Conservation (phyloP, 2,113 vertebrate species). For the Phalacrocorax carbo region DNA sequence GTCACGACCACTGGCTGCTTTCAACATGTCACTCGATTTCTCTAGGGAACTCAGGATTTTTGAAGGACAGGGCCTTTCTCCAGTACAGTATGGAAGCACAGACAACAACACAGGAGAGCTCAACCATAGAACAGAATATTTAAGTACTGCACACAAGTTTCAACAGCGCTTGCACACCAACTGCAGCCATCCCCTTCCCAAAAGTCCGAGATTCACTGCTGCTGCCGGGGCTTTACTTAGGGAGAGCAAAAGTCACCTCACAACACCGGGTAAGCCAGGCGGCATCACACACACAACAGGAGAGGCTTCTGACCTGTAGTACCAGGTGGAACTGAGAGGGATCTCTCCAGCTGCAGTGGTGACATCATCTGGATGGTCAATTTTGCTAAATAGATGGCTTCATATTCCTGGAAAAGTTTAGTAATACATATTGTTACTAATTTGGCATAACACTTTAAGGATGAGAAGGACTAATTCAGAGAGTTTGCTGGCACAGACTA, state of each 20-base stretch:
- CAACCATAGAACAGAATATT: not conserved
- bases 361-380: slow-evolving; percentile 99
- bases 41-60: fast-evolving
- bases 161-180: not conserved
- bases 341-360: slow-evolving; percentile 90
- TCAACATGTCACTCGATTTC: not conserved
- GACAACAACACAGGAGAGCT: not conserved
- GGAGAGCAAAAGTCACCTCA: not conserved
- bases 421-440: not conserved
- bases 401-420: slow-evolving; percentile 86
- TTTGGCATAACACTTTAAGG: not conserved
- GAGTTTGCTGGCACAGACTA: not conserved
- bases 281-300: not conserved
- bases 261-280: fast-evolving
- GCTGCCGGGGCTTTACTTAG: not conserved
- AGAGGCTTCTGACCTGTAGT: slow-evolving; percentile 81
- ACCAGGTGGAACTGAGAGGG: slow-evolving; percentile 88
- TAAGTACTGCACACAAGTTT: fast-evolving
- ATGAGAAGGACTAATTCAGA: not conserved
- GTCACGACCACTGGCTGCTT: not conserved
- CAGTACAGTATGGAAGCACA: not conserved
- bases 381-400: slow-evolving; percentile 98
- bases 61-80: not conserved
- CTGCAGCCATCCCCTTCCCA: not conserved
- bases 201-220: not conserved